A percentile compares a stretch with the other conserved stretches of the same genome.
Evolutionary conservation across 2,888 invertebrate species (phyloP).

Genomic region (Anthophora plumipes): DNA sequence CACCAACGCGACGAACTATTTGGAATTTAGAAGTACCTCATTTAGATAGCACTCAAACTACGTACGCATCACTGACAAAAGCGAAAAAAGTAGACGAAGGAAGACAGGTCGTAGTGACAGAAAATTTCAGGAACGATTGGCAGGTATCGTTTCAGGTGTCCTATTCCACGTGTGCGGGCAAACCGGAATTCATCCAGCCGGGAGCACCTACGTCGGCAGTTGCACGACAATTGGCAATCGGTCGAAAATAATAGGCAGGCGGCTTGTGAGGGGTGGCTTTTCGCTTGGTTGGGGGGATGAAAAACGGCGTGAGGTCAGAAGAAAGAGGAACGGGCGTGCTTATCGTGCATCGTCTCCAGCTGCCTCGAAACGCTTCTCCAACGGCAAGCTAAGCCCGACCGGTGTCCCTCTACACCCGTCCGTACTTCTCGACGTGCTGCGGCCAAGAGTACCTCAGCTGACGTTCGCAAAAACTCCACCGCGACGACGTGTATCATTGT

Average conservation of each 20-base stretch:
- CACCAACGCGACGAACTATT: no score
- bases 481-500: conserved; percentile 50
- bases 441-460: conserved; percentile 75
- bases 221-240: conserved; percentile 74
- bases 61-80: background rate
- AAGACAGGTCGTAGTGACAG: background rate
- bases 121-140: conserved; percentile 38
- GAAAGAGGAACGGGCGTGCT: conserved; percentile 83
- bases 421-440: conserved; percentile 62
- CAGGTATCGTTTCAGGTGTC: conserved; percentile 8
- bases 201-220: conserved; percentile 65
- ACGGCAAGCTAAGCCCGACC: conserved; percentile 49
- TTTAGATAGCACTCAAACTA: background rate
- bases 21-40: background rate
- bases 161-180: conserved; percentile 21
- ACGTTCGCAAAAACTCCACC: conserved; percentile 80
- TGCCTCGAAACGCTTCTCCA: conserved; percentile 67
- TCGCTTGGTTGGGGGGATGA: conserved; percentile 48
- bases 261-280: conserved; percentile 35
- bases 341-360: conserved; percentile 84
- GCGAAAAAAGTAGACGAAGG: no score
- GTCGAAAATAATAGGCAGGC: conserved; percentile 68
- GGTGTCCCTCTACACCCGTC: conserved; percentile 49
- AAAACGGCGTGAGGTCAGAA: conserved; percentile 71
- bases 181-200: conserved; percentile 31